phyloP scores from a whole-genome alignment of 2,888 invertebrate species.

The Lamellibrachia columna region DNA sequence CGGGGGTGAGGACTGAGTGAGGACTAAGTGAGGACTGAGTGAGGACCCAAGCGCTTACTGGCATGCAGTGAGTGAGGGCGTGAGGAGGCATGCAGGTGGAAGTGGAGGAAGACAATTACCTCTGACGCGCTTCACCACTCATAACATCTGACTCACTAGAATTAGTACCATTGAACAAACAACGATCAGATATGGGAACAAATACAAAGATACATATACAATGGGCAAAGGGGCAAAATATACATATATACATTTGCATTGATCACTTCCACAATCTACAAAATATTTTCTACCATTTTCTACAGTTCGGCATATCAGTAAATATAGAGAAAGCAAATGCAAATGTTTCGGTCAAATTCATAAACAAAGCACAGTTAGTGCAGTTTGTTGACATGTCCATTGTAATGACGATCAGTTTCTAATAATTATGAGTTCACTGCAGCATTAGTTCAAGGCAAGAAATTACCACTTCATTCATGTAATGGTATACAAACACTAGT shows the following conservation, averaged over 20 bases:
- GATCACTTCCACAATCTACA: not conserved
- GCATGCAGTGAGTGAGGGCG: not conserved
- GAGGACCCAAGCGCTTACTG: not conserved
- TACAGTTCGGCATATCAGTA: not conserved
- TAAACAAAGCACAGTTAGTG: not conserved
- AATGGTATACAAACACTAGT: not conserved
- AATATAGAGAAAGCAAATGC: not conserved
- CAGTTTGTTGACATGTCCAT: not conserved
- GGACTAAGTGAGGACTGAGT: not conserved
- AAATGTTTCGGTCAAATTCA: not conserved
- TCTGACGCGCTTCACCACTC: not conserved
- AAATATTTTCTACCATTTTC: not conserved
- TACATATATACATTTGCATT: not conserved
- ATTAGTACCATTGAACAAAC: not conserved
- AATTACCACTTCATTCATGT: not conserved
- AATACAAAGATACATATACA: not conserved
- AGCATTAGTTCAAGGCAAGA: not conserved
- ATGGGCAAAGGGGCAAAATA: not conserved
- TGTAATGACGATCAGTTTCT: not conserved
- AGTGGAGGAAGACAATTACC: not conserved
- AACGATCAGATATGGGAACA: not conserved
- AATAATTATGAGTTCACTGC: not conserved
- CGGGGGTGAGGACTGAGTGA: not conserved
- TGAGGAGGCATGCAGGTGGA: not conserved
- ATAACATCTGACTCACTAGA: not conserved